Percentiles rank a stretch among this genome's conserved stretches.
Evolutionary conservation across 2,113 vertebrate species (phyloP).

Genomic region (Crotalus horridus): DNA sequence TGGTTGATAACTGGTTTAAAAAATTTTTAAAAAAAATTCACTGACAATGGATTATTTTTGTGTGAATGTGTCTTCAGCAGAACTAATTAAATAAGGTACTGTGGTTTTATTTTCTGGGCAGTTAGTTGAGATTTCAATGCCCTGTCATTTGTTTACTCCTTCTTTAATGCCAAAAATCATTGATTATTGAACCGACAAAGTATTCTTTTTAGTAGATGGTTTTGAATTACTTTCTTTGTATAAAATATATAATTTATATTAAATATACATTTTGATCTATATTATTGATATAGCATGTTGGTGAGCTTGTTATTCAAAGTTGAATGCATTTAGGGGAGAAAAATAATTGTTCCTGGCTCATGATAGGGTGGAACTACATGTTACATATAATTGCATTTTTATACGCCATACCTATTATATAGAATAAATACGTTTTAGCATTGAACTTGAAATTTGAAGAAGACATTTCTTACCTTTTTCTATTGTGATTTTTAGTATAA

Average conservation of each 20-base stretch:
- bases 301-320: background rate
- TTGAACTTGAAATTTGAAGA: background rate
- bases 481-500: background rate
- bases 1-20: background rate
- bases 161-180: background rate
- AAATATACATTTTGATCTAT: background rate
- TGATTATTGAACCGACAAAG: background rate
- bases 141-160: background rate
- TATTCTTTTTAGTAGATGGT: too few relatives aligned
- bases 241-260: background rate
- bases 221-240: too few relatives aligned
- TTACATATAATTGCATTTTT: background rate
- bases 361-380: background rate
- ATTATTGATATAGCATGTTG: background rate
- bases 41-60: background rate
- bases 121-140: too few relatives aligned
- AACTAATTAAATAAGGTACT: too few relatives aligned
- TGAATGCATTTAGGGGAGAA: background rate
- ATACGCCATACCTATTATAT: background rate
- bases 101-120: too few relatives aligned
- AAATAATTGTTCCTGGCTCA: background rate
- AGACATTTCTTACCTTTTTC: background rate
- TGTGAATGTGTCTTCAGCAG: background rate
- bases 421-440: background rate
- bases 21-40: background rate